These are phyloP conservation scores for Acanthurus leucopareius DNA, from an alignment of 2,797 vertebrate species.

Conservation along the genomic window DNA sequence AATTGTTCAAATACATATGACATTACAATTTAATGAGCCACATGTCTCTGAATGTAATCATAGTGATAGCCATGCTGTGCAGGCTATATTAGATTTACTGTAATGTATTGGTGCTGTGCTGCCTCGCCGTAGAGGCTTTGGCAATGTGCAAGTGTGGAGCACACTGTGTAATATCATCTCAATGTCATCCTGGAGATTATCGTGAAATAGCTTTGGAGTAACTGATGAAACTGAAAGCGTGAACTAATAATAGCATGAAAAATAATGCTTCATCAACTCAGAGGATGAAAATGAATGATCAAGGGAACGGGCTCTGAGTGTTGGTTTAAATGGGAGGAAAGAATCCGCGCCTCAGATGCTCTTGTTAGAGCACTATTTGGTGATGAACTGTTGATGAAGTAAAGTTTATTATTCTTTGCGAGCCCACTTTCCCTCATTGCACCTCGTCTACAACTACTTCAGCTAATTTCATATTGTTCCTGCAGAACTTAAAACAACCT, in stretches of 20 bases:
- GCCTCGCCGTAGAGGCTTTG: conserved; percentile 41
- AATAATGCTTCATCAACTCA: conserved; percentile 70
- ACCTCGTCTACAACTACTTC: not conserved
- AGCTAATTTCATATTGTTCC: conserved; percentile 14
- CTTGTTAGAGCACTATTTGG: conserved; percentile 25
- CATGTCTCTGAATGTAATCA: conserved; percentile 71
- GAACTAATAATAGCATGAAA: conserved; percentile 74
- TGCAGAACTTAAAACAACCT: conserved; percentile 34
- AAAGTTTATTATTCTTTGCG: conserved; percentile 35
- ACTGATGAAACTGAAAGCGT: conserved; percentile 67
- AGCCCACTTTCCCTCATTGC: conserved; percentile 10
- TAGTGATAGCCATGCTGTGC: conserved; percentile 58
- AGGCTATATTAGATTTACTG: conserved; percentile 59
- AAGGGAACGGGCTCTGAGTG: conserved; percentile 46
- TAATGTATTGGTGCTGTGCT: conserved; percentile 59
- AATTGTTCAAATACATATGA: conserved; percentile 72
- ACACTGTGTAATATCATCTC: conserved; percentile 69
- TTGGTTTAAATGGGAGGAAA: conserved; percentile 32
- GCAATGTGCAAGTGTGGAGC: conserved; percentile 40
- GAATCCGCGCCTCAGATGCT: conserved; percentile 14
- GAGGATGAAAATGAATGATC: conserved; percentile 58
- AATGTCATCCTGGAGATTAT: conserved; percentile 77
- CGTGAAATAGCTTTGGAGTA: conserved; percentile 62
- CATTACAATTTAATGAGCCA: conserved; percentile 76
- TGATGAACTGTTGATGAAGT: conserved; percentile 10